phyloP scores from a whole-genome alignment of 2,113 vertebrate species.

The Oriolus oriolus region DNA sequence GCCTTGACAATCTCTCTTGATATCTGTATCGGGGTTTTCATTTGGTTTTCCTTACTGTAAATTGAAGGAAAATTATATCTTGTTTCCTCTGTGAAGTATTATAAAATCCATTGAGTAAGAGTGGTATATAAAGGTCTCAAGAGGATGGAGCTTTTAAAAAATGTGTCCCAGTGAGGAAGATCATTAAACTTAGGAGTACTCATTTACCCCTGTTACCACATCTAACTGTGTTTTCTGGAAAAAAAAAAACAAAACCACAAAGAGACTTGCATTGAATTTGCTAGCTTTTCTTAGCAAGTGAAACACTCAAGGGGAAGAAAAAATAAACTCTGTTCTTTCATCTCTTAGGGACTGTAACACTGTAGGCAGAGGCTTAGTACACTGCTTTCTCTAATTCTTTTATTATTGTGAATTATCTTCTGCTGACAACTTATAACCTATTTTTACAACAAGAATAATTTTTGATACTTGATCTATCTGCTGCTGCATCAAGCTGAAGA shows the following conservation, averaged over 20 bases:
- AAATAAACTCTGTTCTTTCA: background rate
- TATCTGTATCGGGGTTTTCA: background rate
- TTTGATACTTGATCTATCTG: background rate
- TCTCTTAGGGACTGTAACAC: background rate
- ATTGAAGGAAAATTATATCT: background rate
- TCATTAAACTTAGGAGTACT: background rate
- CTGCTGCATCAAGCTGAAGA: background rate
- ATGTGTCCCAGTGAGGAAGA: background rate
- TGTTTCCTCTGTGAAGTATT: background rate
- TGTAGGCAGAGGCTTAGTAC: background rate
- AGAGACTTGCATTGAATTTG: background rate
- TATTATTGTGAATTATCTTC: constrained; percentile 2
- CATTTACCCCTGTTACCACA: background rate
- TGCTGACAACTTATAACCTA: background rate
- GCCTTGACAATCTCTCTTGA: background rate
- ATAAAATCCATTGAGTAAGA: background rate
- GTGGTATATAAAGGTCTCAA: background rate
- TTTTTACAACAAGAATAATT: background rate
- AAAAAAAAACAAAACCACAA: background rate
- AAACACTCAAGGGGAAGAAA: background rate
- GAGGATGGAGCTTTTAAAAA: background rate
- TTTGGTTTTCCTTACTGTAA: background rate
- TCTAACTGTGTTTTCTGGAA: background rate
- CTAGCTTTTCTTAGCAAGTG: background rate
- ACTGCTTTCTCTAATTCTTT: background rate